These are phyloP conservation scores for Anastatus disparis DNA, from an alignment of 1,140 invertebrate genomes.

Conservation along the genomic window DNA sequence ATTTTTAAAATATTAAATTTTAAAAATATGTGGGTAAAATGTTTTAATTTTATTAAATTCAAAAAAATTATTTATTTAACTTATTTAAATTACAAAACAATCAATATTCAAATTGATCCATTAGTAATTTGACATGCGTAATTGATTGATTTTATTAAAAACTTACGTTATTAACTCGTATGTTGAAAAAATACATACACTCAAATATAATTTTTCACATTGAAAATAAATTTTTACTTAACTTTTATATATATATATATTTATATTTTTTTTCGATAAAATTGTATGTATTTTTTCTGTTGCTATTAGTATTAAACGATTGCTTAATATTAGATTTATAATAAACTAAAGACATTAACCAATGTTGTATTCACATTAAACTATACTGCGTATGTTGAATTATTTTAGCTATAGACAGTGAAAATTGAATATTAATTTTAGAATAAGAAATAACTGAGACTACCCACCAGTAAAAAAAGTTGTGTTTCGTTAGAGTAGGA, in stretches of 20 bases:
- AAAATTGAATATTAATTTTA: slow-evolving; percentile 42
- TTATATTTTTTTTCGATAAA: neutral
- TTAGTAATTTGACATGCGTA: no score
- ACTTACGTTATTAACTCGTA: no score
- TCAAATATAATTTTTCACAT: neutral
- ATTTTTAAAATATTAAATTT: neutral
- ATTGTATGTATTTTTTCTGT: slow-evolving; percentile 24
- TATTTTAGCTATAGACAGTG: no score
- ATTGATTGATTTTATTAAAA: neutral
- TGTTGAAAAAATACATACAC: neutral
- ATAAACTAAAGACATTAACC: slow-evolving; percentile 1
- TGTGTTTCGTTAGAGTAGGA: slow-evolving; percentile 59
- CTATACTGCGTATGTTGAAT: slow-evolving; percentile 6
- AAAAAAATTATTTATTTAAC: neutral
- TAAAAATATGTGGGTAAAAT: neutral
- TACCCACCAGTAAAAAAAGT: slow-evolving; percentile 61
- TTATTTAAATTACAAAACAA: neutral
- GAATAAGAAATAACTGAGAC: slow-evolving; percentile 55
- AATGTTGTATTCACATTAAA: neutral
- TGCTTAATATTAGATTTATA: neutral
- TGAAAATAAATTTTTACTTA: neutral
- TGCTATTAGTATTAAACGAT: slow-evolving; percentile 17
- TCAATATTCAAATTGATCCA: neutral
- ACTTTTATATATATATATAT: slow-evolving; percentile 3
- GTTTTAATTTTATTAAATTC: no score